Base-by-base conservation (phyloP, 1,140 invertebrate species). In the Centruroides sculpturatus region DNA sequence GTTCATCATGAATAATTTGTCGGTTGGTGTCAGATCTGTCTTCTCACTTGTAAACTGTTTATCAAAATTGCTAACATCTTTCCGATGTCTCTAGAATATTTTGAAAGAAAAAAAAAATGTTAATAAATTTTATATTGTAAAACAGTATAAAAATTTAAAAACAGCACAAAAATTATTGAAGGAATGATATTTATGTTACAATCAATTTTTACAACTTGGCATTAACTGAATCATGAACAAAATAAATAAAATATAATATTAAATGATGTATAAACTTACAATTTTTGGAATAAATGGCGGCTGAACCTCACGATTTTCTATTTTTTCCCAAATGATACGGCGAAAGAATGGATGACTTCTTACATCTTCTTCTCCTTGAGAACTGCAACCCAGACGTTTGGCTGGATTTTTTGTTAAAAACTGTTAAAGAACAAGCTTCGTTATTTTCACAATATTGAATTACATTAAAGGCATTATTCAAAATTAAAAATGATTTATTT, bases 1-100 rank as follows among this genome's bases (percentile, higher is more conserved):
- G 75, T 99, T 99, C 95, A 99, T 99, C 83, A 99, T 97, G 78
- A 99, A 98, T 63, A 98, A 80, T 75, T 98, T 96, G 77, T 99
- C 95, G 8, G 95, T 98, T 10, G 95, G 96, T 54, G 96, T 99
- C 69, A 99, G 78, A 74, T 98, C 94, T 46, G 92, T 97, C 78
- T 98, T 89, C 77, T 98, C 94, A 56, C 88, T 90, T 9, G 96
- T 99, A 76, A 99, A 99, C 76, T 98, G 94, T 74, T 93, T 91
- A 77, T 99, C 96, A 76, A 99, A 99, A 78, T 99, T 99, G 75
- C 91, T 93, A 57, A 98, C 94, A 76, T 98, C 95, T 74, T 96
- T 95, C 66, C 91, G 85, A 73, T 94, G 90, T 92, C 97, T 97
- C 93, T 98, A 80, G 7, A 53, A 36, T 36, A 3, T 23, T 36